Conservation (phyloP, 2,113 vertebrate genomes). For the Jacana jacana region DNA sequence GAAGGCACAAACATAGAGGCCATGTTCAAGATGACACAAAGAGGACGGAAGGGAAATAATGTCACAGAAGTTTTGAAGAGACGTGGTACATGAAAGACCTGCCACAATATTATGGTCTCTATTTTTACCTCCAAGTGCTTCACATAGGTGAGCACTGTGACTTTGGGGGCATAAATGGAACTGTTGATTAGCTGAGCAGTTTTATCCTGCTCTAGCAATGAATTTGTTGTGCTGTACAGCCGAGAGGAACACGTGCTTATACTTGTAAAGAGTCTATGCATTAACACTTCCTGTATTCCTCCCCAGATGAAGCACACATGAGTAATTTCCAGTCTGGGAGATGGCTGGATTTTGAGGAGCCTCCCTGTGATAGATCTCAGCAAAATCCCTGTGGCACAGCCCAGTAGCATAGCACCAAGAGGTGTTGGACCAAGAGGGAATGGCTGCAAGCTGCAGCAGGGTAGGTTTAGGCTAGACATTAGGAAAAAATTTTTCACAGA, state of each 20-base stretch:
- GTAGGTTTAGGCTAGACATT: no score
- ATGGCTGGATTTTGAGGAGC: not conserved
- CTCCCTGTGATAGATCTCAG: not conserved
- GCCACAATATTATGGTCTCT: not conserved
- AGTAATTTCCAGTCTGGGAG: not conserved
- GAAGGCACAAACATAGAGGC: not conserved
- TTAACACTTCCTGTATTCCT: not conserved
- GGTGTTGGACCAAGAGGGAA: not conserved
- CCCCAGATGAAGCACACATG: not conserved
- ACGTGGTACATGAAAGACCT: not conserved
- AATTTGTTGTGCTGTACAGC: not conserved
- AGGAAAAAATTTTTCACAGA: no score
- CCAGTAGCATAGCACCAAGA: not conserved
- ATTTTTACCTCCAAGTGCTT: not conserved
- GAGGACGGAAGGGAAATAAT: not conserved
- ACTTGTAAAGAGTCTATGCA: not conserved
- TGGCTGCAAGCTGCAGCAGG: no score
- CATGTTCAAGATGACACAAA: not conserved
- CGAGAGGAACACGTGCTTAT: accelerated
- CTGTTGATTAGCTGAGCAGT: not conserved
- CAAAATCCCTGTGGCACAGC: not conserved
- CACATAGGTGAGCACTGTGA: not conserved
- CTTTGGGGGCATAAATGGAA: not conserved
- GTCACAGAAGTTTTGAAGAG: not conserved
- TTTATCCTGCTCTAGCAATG: not conserved